Evolutionary conservation across 2,888 invertebrate genomes (phyloP), one percentile per base, ranked within the genome.

Genomic region (Vannuccia rotundouncinata): DNA sequence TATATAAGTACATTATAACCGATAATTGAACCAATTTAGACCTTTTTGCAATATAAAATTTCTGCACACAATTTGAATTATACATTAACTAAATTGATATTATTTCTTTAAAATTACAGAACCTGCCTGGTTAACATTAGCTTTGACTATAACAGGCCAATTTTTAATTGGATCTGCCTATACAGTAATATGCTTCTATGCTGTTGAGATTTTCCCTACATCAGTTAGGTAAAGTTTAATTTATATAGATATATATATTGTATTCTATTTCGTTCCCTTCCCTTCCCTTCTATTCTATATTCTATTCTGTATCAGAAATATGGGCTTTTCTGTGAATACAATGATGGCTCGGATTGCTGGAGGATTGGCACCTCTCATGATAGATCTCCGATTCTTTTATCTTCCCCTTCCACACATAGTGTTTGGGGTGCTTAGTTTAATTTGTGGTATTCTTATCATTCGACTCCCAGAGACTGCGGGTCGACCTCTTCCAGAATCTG

Each of bases 401-500:
- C 66, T 66, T 5, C 66, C 66, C 22, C 66, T 66, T 17, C 66
- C 66, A 2, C 66, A 66, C 66, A 66, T 66, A 17, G 66, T 66
- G 5, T 66, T 66, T 22, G 66, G 66, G 2, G 66, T 66, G 5
- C 22, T 22, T 27, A 66, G 66, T 22, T 2, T 66, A 22, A 22
- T 22, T 5, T 66, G 66, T 22, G 66, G 66, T 27, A 5, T 66
- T 27, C 22, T 66, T 27, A 66, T 66, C 22, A 5, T 66, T 22
- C 66, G 66, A 5, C 25, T 66, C 22, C 66, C 66, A 2, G 66
- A 66, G 22, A 66, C 66, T 66, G 66, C 66, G 10, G 66, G 66
- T 66, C 66, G 66, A 66, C 66, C 66, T 13, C 66, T 66, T 5
- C 66, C 66, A 66, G 66, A 66, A 22, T 66, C 66, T 66, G 66